phyloP scores from a whole-genome alignment of 2,113 vertebrate genomes.

The Podocnemis expansa region DNA sequence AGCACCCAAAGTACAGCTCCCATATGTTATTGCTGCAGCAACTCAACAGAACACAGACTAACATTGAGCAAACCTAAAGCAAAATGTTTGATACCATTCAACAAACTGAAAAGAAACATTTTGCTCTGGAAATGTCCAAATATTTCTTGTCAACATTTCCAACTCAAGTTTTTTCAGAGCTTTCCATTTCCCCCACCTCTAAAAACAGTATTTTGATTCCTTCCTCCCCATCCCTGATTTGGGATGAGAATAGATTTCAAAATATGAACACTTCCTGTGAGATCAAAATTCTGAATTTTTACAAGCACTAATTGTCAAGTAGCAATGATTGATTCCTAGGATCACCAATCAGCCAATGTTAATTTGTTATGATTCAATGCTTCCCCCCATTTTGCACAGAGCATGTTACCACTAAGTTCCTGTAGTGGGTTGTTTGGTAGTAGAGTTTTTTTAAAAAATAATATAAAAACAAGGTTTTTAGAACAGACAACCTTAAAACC shows the following conservation, averaged over 20 bases:
- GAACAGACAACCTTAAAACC: too few relatives aligned
- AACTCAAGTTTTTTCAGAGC: not conserved
- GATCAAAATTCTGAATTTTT: not conserved
- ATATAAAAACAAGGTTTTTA: too few relatives aligned
- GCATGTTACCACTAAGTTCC: not conserved
- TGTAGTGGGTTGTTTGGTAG: not conserved
- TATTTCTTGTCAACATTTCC: not conserved
- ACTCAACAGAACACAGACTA: not conserved
- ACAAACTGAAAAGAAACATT: not conserved
- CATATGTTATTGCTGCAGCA: not conserved
- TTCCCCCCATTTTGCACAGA: not conserved
- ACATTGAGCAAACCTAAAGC: not conserved
- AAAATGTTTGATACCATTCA: not conserved
- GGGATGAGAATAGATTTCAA: not conserved
- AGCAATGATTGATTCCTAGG: not conserved
- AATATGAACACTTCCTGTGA: not conserved
- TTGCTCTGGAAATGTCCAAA: not conserved
- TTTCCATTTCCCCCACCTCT: not conserved
- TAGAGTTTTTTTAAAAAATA: too few relatives aligned
- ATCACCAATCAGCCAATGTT: too few relatives aligned
- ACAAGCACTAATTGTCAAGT: not conserved
- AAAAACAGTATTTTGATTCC: not conserved
- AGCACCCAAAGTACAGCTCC: not conserved
- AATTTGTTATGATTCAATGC: not conserved
- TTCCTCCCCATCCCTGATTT: not conserved